phyloP scores from a whole-genome alignment of 2,888 invertebrate genomes.

The Perizoma affinitatum region DNA sequence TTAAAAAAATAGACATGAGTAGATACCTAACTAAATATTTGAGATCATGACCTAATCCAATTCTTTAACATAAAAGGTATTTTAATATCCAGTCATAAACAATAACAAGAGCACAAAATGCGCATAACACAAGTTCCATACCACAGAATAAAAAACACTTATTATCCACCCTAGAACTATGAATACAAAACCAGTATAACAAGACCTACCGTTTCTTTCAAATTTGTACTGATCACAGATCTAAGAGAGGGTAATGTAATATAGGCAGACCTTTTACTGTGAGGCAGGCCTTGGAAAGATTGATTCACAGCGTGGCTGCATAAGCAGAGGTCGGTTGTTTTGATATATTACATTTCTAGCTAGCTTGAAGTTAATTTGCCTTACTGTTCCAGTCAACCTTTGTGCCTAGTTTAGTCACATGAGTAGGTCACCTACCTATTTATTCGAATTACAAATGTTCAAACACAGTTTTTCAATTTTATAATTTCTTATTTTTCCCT shows the following conservation, averaged over 20 bases:
- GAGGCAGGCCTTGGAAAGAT: constrained; percentile 68
- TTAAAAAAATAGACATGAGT: no score
- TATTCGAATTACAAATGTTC: no score
- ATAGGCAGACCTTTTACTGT: constrained; percentile 65
- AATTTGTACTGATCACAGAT: constrained; percentile 29
- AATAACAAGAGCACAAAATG: constrained; percentile 14
- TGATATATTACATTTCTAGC: constrained; percentile 37
- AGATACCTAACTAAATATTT: no score
- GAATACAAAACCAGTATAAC: constrained; percentile 38
- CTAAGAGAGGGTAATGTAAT: constrained; percentile 41
- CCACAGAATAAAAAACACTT: constrained; percentile 14
- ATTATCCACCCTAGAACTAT: constrained; percentile 8
- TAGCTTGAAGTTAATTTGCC: constrained; percentile 11
- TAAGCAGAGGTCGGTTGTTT: constrained; percentile 55
- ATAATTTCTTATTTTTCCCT: no score
- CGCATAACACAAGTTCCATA: constrained; percentile 7
- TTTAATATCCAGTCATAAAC: background rate
- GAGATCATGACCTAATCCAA: background rate
- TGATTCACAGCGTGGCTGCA: constrained; percentile 68
- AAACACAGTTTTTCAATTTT: no score
- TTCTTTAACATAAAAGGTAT: no score
- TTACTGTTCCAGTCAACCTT: no score
- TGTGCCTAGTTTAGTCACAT: no score
- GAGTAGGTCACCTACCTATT: no score
- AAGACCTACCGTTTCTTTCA: constrained; percentile 41